Evolutionary conservation across 37 sponge, comb jelly and placozoan genomes (phyloP), one percentile per base, ranked within the genome.

Genomic region (Ianthella basta): DNA sequence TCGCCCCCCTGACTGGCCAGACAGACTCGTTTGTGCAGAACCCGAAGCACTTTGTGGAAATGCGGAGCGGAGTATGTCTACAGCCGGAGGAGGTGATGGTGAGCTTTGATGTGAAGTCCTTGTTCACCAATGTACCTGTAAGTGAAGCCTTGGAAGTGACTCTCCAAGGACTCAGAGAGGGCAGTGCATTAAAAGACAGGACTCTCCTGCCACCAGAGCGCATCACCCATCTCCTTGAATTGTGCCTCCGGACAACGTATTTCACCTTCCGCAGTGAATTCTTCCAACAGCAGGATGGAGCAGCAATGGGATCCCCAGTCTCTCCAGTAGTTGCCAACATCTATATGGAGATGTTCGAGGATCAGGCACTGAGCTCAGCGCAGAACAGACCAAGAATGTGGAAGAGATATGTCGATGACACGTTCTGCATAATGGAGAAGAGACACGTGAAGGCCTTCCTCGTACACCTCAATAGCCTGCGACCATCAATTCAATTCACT

Each of bases 231-330:
- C 67, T 82, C 4, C 83, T 82, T 21, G 83, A 82, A 27, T 68
- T 82, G 20, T 82, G 83, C 24, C 73, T 84, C 33, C 21, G 39
- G 23, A 72, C 73, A 33, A 72, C 75, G 20, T 84, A 72, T 50
- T 72, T 72, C 39, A 55, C 18, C 15, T 72, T 59, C 41, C 53
- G n/a, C 29, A 70, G 70, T 25, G 12, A 19, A 5, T 70, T 19
- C 18, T 83, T 38, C 56, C 27, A 41, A 83, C 84, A 65, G 33
- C 30, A 4, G 56, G 60, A 70, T 8, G 85, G 85, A 72, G 35
- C 74, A 32, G 75, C 85, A 2, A 84, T 84, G 85, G 85, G 85
- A 66, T 84, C 75, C 39, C 73, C 75, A 21, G 75, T 84, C 21
- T 84, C 85, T 14, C 75, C 85, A 72, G 56, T 72, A 10, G 85